phyloP scores from a whole-genome alignment of 1,140 invertebrate genomes.

The Apocrypta bakeri region DNA sequence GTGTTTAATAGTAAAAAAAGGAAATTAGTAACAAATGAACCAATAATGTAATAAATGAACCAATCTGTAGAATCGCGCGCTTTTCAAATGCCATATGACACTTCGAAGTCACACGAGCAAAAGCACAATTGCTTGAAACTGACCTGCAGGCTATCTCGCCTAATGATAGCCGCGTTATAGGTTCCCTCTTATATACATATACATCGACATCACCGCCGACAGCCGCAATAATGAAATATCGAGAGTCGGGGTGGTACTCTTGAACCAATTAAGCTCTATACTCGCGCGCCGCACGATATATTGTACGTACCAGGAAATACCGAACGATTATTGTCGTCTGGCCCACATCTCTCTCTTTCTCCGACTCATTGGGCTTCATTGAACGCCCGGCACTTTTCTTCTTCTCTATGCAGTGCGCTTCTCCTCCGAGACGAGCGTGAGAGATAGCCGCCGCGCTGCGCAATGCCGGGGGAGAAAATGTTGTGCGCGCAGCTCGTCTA shows the following conservation, averaged over 20 bases:
- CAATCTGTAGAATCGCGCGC: no score
- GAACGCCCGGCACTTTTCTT: constrained; percentile 32
- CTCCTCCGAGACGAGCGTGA: background rate
- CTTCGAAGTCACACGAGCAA: background rate
- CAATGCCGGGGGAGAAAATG: background rate
- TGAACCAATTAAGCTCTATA: constrained; percentile 62
- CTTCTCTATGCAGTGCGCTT: constrained; percentile 7
- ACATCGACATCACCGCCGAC: background rate
- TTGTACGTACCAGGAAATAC: constrained; percentile 65
- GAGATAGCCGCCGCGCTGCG: background rate
- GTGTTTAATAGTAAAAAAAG: no score
- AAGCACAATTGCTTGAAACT: background rate
- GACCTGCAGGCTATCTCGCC: background rate
- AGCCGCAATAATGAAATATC: constrained; percentile 1
- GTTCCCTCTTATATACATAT: background rate
- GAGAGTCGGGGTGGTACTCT: constrained; percentile 56
- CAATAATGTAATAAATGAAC: no score
- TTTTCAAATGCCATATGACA: background rate
- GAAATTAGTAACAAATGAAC: no score
- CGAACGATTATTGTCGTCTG: constrained; percentile 66
- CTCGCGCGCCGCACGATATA: background rate
- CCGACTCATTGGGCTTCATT: constrained; percentile 23
- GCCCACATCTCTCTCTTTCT: constrained; percentile 57
- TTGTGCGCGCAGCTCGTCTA: background rate
- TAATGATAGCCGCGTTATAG: background rate